Evolutionary conservation across 2,888 invertebrate species (phyloP), one percentile per base, ranked within the genome.

Genomic region (Julus scanicus): DNA sequence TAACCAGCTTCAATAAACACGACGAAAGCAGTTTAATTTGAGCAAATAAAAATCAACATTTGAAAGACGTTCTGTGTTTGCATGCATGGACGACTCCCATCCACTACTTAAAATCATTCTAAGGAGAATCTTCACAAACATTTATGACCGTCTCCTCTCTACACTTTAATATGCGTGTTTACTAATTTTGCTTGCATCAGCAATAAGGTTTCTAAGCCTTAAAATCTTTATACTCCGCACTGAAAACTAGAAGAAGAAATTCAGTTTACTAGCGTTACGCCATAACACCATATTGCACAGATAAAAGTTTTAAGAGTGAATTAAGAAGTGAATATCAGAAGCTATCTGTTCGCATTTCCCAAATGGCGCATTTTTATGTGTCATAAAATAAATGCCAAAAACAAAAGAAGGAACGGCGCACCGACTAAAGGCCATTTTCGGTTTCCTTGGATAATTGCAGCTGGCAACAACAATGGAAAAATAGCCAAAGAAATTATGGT

Each of bases 281-380:
- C 80, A 80, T 71, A 29, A 29, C 71, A n/a, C 29, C 71, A 71
- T 80, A 80, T 80, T 80, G 37, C 80, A 37, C 2, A 80, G 80
- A 80, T 80, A 80, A 80, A 80, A 80, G 80, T 80, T 80, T 80
- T 80, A 80, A 80, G 80, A 80, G 80, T 80, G 37, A 80, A 80
- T 80, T 80, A 80, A 80, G 80, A 80, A 80, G 80, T 80, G 80
- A 80, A 80, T 80, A 80, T 80, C 80, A 80, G 80, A 39, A 80
- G 37, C 80, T 80, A 80, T 80, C 80, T 80, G 80, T 80, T 80
- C 80, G 80, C 80, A 80, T 80, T 80, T 80, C 80, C 80, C 80
- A 80, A 80, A 80, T 29, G 80, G 80, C 80, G 80, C 80, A 80
- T 80, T 80, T 80, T 80, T 80, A 80, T 80, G 80, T 15, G 80